phyloP scores from a whole-genome alignment of 2,113 vertebrate genomes.

The Lophura nycthemera region DNA sequence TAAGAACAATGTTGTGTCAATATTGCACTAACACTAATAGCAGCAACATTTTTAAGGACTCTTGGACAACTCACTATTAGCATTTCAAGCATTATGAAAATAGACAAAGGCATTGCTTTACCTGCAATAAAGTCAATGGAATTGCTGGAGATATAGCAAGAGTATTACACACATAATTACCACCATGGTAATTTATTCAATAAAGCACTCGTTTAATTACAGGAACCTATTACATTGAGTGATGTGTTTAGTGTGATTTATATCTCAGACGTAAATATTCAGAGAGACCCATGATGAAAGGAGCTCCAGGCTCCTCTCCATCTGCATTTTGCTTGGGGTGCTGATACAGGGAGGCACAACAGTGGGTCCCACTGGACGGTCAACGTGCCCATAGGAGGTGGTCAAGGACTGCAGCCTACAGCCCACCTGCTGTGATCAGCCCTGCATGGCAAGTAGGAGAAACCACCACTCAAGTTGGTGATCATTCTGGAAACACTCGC shows the following conservation, averaged over 20 bases:
- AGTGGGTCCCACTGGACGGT: not conserved
- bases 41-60: not conserved
- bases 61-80: not conserved
- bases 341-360: not conserved
- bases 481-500: not conserved
- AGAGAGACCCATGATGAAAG: not conserved
- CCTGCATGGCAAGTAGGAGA: not conserved
- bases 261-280: slow-evolving; percentile 9
- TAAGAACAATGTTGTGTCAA: not conserved
- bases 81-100: slow-evolving; percentile 10
- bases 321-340: accelerated
- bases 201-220: slow-evolving; percentile 59
- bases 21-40: not conserved
- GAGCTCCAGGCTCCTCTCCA: not conserved
- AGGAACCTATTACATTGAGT: slow-evolving; percentile 18
- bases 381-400: not conserved
- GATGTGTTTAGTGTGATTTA: slow-evolving; percentile 1
- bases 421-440: not conserved
- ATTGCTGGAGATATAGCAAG: not conserved
- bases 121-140: slow-evolving; percentile 48
- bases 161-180: slow-evolving; percentile 40
- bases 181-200: slow-evolving; percentile 57
- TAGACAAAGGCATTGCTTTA: slow-evolving; percentile 51
- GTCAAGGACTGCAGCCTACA: not conserved
- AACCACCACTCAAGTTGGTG: not conserved